These are phyloP conservation scores for Ophraella communa DNA, from an alignment of 2,888 invertebrate genomes.

Conservation along the genomic window DNA sequence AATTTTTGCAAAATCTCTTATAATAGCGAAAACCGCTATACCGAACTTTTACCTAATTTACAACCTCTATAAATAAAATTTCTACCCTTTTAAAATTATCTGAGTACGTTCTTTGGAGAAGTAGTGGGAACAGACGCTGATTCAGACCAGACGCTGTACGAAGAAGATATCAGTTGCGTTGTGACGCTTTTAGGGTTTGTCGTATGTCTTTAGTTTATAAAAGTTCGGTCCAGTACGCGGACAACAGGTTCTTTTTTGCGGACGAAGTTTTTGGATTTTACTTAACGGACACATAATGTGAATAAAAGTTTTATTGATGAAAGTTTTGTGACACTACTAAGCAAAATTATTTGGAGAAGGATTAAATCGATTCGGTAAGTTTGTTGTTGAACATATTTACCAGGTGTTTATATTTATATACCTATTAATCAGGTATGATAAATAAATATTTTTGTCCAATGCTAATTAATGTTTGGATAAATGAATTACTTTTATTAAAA, in stretches of 20 bases:
- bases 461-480: no score
- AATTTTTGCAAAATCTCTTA: no score
- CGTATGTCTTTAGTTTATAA: conserved; percentile 5
- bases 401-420: not conserved
- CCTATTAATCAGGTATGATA: no score
- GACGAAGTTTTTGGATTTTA: not conserved
- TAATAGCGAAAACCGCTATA: no score
- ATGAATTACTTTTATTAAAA: no score
- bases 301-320: not conserved
- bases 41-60: no score
- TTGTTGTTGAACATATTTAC: not conserved
- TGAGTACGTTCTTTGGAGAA: not conserved
- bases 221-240: conserved; percentile 9
- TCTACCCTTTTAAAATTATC: not conserved
- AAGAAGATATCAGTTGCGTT: conserved; percentile 25
- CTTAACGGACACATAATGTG: conserved; percentile 11
- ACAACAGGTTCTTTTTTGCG: conserved; percentile 12
- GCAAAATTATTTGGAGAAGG: not conserved
- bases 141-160: conserved; percentile 24
- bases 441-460: no score
- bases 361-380: conserved; percentile 12
- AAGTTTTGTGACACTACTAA: not conserved
- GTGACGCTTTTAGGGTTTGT: conserved; percentile 12
- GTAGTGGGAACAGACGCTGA: conserved; percentile 13
- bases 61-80: no score